Evolutionary conservation across 2,797 vertebrate genomes (phyloP), one percentile per base, ranked within the genome.

Genomic region (Sebastolobus alascanus): DNA sequence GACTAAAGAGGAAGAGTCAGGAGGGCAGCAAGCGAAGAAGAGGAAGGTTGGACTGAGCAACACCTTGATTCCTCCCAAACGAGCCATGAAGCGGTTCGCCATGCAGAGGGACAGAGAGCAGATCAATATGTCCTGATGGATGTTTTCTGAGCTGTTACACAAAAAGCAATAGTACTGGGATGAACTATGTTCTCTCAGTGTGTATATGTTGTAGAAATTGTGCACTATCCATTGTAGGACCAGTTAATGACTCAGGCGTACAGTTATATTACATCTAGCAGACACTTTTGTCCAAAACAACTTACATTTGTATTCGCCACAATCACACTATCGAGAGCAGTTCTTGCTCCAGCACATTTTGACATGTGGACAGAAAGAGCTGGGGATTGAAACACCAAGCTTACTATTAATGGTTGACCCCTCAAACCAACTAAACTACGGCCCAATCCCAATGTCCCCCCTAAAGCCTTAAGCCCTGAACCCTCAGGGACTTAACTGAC

Each of bases 61-160:
- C 85, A 93, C 94, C 5, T 89, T 97, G 56, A 89, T 95, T 70
- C 96, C 96, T 40, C 96, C 96, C 0, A 97, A 97, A 90, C 90
- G 94, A 64, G 94, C 95, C 0, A 75, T 97, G 82, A 96, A 96
- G 84, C 94, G 93, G 84, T 96, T 93, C 25, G 56, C 86, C 12
- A 83, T 82, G 70, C 95, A 94, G 63, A 90, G 90, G 69, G 84
- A 91, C 77, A 92, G 84, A 81, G 94, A 96, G 65, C 86, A 85
- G 18, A 31, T 90, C 63, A 87, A 94, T 25, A 90, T 92, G 89
- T 96, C 96, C 22, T 93, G 86, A 94, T 74, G 46, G 27, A 67
- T 4, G 25, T 46, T 33, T 40, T 25, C 54, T 18, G 63, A 77
- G 64, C 54, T 13, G 1, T 55, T 18, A 56, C 31, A 77, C 67